phyloP scores from a whole-genome alignment of 2,113 vertebrate species.

The Thamnophis sirtalis region DNA sequence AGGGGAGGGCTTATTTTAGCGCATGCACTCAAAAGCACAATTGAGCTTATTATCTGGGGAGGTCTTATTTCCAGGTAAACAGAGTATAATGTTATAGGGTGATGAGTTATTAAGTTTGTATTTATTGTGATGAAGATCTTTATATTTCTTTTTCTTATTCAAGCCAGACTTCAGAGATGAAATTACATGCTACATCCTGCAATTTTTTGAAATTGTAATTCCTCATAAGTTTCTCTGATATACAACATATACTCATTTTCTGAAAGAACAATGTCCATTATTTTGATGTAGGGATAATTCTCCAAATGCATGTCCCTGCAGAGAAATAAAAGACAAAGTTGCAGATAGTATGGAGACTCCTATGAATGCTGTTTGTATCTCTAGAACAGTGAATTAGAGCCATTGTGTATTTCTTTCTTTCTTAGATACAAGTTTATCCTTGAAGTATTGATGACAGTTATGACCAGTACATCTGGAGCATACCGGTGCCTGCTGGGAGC shows the following conservation, averaged over 20 bases:
- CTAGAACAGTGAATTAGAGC: not conserved
- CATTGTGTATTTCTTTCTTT: not conserved
- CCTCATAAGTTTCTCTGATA: not conserved
- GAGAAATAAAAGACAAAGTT: not conserved
- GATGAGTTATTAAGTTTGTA: not conserved
- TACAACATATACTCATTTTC: not conserved
- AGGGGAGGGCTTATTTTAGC: too few species aligned
- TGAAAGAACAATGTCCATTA: not conserved
- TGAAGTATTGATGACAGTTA: too few species aligned
- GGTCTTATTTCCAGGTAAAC: too few species aligned
- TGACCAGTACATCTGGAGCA: too few species aligned
- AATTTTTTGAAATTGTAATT: not conserved
- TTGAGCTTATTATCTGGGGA: too few species aligned
- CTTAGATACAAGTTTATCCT: not conserved
- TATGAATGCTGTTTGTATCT: not conserved
- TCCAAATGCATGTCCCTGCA: not conserved
- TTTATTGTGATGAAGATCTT: not conserved
- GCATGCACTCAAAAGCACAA: too few species aligned
- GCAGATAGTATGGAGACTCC: not conserved
- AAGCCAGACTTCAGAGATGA: not conserved
- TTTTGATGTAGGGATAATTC: not conserved
- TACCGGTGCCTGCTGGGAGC: too few species aligned
- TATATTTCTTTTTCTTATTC: not conserved
- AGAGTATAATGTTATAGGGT: not conserved
- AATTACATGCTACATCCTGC: not conserved